These are phyloP conservation scores for Phymastichus coffea DNA, from an alignment of 1,140 invertebrate genomes.

Conservation along the genomic window DNA sequence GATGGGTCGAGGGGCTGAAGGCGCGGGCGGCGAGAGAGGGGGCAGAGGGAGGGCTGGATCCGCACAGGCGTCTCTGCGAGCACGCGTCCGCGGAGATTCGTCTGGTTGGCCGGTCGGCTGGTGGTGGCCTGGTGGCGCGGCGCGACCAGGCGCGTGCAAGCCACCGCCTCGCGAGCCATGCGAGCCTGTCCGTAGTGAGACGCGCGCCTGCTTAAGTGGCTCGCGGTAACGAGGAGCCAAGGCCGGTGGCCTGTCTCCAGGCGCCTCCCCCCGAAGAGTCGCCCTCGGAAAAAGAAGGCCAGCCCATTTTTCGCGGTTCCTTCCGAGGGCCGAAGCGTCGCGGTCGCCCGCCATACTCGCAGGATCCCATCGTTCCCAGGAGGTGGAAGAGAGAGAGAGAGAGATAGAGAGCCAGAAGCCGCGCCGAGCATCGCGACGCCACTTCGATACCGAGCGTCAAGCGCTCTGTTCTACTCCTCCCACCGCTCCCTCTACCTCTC, in stretches of 20 bases:
- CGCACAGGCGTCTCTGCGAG: not conserved
- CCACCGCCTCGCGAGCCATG: conserved; percentile 33
- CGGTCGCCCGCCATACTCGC: conserved; percentile 51
- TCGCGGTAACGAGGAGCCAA: conserved; percentile 26
- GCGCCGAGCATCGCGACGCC: too few relatives aligned
- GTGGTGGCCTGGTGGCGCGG: too few relatives aligned
- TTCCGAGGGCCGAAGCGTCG: conserved; percentile 52
- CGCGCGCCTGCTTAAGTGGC: conserved; percentile 52
- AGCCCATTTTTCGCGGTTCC: conserved; percentile 47
- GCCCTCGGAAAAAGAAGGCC: conserved; percentile 46
- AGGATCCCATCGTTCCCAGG: conserved; percentile 38
- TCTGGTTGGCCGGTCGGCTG: too few relatives aligned
- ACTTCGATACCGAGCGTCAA: too few relatives aligned
- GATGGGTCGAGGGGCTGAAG: not conserved
- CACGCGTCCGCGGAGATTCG: not conserved
- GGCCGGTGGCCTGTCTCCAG: conserved; percentile 40
- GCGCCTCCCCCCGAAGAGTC: conserved; percentile 38
- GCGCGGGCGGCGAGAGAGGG: conserved; percentile 1
- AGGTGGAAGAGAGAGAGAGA: conserved; percentile 35
- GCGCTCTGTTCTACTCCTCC: too few relatives aligned
- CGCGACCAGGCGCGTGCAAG: too few relatives aligned
- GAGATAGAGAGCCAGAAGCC: too few relatives aligned
- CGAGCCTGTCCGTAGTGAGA: conserved; percentile 51
- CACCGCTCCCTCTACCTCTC: not conserved
- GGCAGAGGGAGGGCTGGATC: not conserved